These are phyloP conservation scores for Spodoptera litura DNA, from an alignment of 1,140 invertebrate species.

Conservation along the genomic window DNA sequence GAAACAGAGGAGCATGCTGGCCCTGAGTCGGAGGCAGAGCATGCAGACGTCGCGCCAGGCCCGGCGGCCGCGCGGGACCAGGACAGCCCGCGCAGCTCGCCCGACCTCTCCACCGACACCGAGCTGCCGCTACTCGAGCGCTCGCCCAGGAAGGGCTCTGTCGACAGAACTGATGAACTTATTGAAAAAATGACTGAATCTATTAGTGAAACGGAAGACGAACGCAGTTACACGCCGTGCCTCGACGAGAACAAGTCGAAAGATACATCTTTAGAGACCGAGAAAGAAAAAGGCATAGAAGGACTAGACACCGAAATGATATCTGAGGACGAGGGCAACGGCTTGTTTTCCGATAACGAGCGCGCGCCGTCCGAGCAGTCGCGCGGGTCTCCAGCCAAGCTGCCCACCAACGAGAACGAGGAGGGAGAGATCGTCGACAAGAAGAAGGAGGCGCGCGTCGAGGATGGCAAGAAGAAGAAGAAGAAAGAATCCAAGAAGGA, in stretches of 20 bases:
- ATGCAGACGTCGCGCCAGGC: background rate
- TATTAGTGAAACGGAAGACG: conserved; percentile 87
- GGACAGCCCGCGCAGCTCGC: background rate
- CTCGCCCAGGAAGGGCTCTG: background rate
- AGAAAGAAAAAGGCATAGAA: conserved; percentile 85
- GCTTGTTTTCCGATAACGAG: conserved; percentile 86
- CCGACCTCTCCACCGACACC: conserved; percentile 24
- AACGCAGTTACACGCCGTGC: conserved; percentile 89
- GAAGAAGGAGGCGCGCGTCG: conserved; percentile 79
- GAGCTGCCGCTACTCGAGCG: conserved; percentile 12
- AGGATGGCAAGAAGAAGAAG: conserved; percentile 76
- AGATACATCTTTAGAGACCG: conserved; percentile 75
- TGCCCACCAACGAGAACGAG: conserved; percentile 78
- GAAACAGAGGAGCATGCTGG: conserved; percentile 1
- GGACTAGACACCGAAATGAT: conserved; percentile 91
- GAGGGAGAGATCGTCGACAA: conserved; percentile 87
- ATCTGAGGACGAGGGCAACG: conserved; percentile 89
- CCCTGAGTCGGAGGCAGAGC: background rate
- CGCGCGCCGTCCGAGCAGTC: conserved; percentile 69
- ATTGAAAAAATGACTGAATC: conserved; percentile 87
- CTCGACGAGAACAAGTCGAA: conserved; percentile 88
- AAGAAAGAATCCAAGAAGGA: conserved; percentile 80
- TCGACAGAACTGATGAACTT: conserved; percentile 55
- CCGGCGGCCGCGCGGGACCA: background rate
- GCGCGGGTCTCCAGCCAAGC: conserved; percentile 68